Evolutionary conservation across 2,888 invertebrate genomes (phyloP).

Genomic region (Plebejus anna): DNA sequence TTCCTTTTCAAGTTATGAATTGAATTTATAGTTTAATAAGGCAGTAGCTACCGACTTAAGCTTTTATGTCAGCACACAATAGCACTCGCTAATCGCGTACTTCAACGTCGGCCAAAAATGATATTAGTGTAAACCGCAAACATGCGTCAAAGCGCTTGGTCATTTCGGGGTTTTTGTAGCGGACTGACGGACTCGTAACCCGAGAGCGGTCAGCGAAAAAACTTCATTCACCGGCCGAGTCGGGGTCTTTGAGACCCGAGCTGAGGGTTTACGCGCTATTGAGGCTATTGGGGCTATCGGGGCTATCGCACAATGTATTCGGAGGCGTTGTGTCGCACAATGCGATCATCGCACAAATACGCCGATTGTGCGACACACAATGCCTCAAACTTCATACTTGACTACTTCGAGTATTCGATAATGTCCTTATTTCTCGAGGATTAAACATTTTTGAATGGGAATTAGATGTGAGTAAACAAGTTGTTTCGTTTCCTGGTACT

Average conservation of each 20-base stretch:
- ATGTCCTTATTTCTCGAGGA: not conserved
- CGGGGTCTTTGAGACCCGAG: conserved; percentile 16
- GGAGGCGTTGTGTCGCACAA: conserved; percentile 9
- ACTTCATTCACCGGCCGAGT: conserved; percentile 2
- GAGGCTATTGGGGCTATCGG: not conserved
- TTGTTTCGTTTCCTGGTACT: not conserved
- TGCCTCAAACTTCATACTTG: not conserved
- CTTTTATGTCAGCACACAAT: not conserved
- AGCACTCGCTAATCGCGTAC: not conserved
- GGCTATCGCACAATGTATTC: conserved; percentile 1
- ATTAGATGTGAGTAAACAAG: not conserved
- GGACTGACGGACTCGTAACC: not conserved
- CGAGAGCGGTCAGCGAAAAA: conserved; percentile 18
- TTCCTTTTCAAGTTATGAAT: not conserved
- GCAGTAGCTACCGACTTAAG: not conserved
- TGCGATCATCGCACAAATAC: conserved; percentile 11
- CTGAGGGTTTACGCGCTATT: not conserved
- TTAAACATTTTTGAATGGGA: not conserved
- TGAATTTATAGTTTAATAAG: not conserved
- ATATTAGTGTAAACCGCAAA: conserved; percentile 1
- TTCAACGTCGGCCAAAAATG: not conserved
- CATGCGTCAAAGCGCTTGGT: conserved; percentile 8
- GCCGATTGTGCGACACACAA: conserved; percentile 15
- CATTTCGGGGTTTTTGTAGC: conserved; percentile 22
- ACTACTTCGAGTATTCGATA: not conserved